Base-by-base conservation (phyloP, 2,113 vertebrate genomes). In the Melanocharis versteri region DNA sequence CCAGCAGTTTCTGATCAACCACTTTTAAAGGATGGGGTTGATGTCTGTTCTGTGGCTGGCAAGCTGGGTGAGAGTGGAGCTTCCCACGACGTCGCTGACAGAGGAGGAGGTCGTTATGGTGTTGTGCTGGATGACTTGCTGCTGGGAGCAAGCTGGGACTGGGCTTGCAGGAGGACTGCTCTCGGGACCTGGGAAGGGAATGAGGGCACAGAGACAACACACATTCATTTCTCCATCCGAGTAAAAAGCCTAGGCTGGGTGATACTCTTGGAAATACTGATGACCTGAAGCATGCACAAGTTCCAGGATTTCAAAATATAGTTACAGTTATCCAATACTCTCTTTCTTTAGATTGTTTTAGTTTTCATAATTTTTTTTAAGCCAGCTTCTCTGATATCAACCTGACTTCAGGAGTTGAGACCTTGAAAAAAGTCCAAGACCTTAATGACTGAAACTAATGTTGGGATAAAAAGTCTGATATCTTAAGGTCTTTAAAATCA, bases 121-220 rank as follows among this genome's bases (percentile, higher is more conserved):
- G 98, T 99, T 99, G 98, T 99, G 99, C 98, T 99, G 99, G 97
- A 99, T 99, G 98, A 99, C 99, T 96, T 99, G 99, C 97, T 99
- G 99, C 98, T 99, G 99, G 71, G 99, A 99, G 96, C 99, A 99
- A 48, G 98, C 98, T 60, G 99, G 98, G 78, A 98, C 97, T 0
- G 99, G 99, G 94, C 99, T 99, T 24, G 98, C 98, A 4, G 99
- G 99, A 75, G 99, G 99, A 89, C 99, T 99, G 95, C 99, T 99
- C 96, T 99, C 99, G 2, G 99, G 99, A 99, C 99, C 99, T 99
- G 97, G 96, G 96, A 37, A 92, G 30, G 64, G 70, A 48, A 60
- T 56, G 80, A 89, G 80, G 64, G 89, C 64, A 95, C 96, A 97
- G 95, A 97, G 89, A 93, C 92, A 89, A 96, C 47, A 92, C 18